These are phyloP conservation scores for Eubasilissa regina DNA, from an alignment of 1,140 invertebrate species.

Conservation along the genomic window DNA sequence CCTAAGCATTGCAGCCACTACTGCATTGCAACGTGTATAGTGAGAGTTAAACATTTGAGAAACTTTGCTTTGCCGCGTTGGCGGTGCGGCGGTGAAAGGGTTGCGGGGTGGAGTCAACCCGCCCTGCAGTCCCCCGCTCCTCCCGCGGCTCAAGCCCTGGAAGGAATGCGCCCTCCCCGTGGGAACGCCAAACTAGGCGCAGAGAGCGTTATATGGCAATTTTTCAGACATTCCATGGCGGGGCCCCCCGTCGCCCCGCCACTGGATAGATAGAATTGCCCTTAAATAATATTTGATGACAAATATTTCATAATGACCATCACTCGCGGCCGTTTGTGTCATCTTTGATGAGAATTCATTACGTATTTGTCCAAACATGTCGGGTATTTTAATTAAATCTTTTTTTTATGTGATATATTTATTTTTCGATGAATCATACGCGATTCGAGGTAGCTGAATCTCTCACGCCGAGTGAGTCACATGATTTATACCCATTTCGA, in stretches of 20 bases:
- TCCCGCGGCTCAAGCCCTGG: background rate
- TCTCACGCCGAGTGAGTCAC: too few relatives aligned
- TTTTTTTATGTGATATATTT: too few relatives aligned
- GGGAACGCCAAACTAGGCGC: constrained; percentile 12
- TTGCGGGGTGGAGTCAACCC: background rate
- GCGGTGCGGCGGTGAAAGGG: background rate
- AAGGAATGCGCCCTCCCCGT: constrained; percentile 6
- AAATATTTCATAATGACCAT: too few relatives aligned
- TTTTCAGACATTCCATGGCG: constrained; percentile 11
- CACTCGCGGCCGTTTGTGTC: too few relatives aligned
- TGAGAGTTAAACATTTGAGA: background rate
- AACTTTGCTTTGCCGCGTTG: background rate
- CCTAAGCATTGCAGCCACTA: too few relatives aligned
- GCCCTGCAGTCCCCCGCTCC: background rate
- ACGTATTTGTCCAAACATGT: too few relatives aligned
- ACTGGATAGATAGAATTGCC: background rate
- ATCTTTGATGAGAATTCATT: too few relatives aligned
- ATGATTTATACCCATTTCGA: too few relatives aligned
- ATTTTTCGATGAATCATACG: too few relatives aligned
- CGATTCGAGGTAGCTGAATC: too few relatives aligned
- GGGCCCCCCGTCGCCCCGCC: background rate
- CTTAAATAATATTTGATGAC: background rate
- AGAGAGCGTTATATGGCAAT: background rate
- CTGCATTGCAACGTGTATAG: too few relatives aligned
- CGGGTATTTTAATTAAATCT: too few relatives aligned